phyloP scores from a whole-genome alignment of 30 jellyfish, hydroid and myxozoan species.

The Hydractinia echinata region DNA sequence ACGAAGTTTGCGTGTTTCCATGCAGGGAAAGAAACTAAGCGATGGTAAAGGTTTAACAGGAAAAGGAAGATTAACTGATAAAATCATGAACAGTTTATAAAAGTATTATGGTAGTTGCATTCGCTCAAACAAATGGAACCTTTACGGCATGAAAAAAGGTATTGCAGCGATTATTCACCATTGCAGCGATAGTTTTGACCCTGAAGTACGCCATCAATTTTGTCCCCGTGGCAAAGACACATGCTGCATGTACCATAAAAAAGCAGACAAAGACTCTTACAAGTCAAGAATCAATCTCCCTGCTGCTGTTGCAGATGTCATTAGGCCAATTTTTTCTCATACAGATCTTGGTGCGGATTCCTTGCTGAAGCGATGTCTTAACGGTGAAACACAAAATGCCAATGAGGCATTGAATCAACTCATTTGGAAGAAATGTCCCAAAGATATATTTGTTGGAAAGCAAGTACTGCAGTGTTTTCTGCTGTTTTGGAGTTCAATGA shows the following conservation, averaged over 20 bases:
- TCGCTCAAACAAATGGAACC: conserved; percentile 35
- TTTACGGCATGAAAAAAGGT: conserved; percentile 51
- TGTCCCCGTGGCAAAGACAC: conserved; percentile 41
- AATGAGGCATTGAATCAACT: conserved; percentile 46
- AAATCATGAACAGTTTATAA: no score
- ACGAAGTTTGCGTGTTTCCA: conserved; percentile 9
- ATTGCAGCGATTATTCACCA: conserved; percentile 42
- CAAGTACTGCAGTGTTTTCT: conserved; percentile 33
- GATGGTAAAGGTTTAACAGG: conserved; percentile 30
- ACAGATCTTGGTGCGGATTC: conserved; percentile 42
- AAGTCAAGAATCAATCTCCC: conserved; percentile 41
- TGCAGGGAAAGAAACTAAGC: conserved; percentile 27
- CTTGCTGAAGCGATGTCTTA: conserved; percentile 34
- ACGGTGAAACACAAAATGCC: conserved; percentile 50
- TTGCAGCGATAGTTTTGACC: conserved; percentile 25
- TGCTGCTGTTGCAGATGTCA: no score
- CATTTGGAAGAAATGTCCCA: conserved; percentile 45
- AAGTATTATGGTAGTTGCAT: no score
- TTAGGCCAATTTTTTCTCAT: conserved; percentile 48
- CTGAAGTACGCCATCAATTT: conserved; percentile 41
- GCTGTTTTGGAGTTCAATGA: conserved; percentile 51
- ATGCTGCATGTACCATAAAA: conserved; percentile 48
- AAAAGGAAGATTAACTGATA: no score
- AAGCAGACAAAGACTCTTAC: conserved; percentile 24
- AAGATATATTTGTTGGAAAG: conserved; percentile 34